Conservation (phyloP, 2,888 invertebrate genomes). For the Tipula vernalis region DNA sequence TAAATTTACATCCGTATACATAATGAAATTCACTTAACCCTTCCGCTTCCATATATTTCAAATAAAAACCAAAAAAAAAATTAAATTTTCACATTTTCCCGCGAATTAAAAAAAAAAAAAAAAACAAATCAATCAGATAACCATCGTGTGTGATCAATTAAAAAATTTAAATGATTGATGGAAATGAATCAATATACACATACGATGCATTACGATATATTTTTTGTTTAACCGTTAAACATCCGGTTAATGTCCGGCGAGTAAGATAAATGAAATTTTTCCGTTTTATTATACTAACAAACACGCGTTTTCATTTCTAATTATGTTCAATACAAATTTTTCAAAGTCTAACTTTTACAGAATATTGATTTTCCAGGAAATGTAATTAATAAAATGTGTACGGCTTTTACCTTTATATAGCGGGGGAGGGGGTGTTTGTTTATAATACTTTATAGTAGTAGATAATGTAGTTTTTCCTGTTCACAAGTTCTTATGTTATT, state of each 20-base stretch:
- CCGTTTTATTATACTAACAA: not conserved
- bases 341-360: not conserved
- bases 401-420: not conserved
- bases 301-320: not conserved
- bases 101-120: not conserved
- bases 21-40: not conserved
- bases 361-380: not conserved
- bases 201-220: not conserved
- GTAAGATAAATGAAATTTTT: not conserved
- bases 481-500: not conserved
- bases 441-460: not conserved
- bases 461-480: constrained; percentile 4
- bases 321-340: not conserved
- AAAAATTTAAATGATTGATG: not conserved
- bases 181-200: not conserved
- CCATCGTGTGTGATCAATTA: not conserved
- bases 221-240: not conserved
- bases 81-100: not conserved
- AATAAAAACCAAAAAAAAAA: not conserved
- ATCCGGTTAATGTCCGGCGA: not conserved
- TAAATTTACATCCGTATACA: no score
- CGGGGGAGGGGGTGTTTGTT: not conserved
- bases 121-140: not conserved
- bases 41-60: not conserved
- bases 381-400: not conserved